Evolutionary conservation across 2,888 invertebrate species (phyloP).

Genomic region (Netelia virgata): DNA sequence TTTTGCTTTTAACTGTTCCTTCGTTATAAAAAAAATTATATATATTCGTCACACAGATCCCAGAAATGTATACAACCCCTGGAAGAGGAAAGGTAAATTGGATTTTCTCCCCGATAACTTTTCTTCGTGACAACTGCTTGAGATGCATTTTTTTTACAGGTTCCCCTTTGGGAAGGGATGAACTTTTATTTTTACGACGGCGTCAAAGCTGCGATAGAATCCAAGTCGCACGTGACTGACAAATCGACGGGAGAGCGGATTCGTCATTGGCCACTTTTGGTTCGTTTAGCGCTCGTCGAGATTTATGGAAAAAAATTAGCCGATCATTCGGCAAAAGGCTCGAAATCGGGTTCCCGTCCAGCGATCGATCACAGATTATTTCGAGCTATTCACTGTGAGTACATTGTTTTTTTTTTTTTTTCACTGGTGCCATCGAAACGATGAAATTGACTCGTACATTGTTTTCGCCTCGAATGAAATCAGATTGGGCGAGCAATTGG

Average conservation of each 20-base stretch:
- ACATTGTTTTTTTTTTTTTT: too few species aligned
- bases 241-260: constrained; percentile 21
- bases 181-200: constrained; percentile 30
- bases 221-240: constrained; percentile 18
- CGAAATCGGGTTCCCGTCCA: constrained; percentile 25
- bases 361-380: constrained; percentile 29
- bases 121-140: not conserved
- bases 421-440: not conserved
- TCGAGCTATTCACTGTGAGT: constrained; percentile 27
- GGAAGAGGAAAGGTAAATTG: constrained; percentile 31
- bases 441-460: not conserved
- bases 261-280: constrained; percentile 29
- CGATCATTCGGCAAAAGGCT: constrained; percentile 38
- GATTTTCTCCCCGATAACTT: not conserved
- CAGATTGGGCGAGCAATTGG: constrained; percentile 36
- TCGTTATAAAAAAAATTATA: constrained; percentile 4
- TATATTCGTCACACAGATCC: constrained; percentile 1
- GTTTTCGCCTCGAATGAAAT: not conserved
- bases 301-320: constrained; percentile 28
- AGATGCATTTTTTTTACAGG: not conserved
- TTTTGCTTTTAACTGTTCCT: not conserved
- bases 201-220: constrained; percentile 10
- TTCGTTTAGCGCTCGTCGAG: constrained; percentile 19
- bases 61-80: constrained; percentile 30
- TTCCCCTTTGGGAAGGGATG: constrained; percentile 28